Evolutionary conservation across 1,140 invertebrate species (phyloP).

Genomic region (Melanaphis sacchari): DNA sequence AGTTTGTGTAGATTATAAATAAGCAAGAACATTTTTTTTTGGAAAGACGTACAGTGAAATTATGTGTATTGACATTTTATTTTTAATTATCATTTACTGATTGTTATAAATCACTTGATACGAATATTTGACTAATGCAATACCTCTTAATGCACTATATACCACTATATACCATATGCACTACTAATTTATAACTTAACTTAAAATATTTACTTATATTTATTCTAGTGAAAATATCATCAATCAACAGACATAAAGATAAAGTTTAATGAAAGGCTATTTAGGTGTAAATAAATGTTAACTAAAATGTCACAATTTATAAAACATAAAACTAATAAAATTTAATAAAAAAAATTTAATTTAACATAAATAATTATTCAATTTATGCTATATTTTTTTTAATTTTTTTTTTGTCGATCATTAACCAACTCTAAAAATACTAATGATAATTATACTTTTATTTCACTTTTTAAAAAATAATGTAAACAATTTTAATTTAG

Average conservation of each 20-base stretch:
- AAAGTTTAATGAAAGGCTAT: slow-evolving; percentile 15
- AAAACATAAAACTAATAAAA: not conserved
- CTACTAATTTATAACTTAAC: not conserved
- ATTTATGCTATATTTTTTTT: not conserved
- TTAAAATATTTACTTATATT: slow-evolving; percentile 11
- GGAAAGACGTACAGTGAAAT: not conserved
- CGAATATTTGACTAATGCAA: not conserved
- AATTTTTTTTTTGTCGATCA: not conserved
- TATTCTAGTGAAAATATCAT: not conserved
- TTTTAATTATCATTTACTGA: too few relatives aligned
- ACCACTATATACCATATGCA: not conserved
- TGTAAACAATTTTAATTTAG: not conserved
- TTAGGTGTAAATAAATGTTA: not conserved
- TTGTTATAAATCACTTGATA: not conserved
- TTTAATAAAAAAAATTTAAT: not conserved
- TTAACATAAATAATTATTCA: not conserved
- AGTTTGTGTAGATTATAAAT: too few relatives aligned
- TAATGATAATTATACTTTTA: not conserved
- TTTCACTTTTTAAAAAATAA: not conserved
- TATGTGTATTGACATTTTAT: not conserved
- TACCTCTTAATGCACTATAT: not conserved
- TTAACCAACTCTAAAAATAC: not conserved
- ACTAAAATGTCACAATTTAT: slow-evolving; percentile 3
- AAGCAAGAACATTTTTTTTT: not conserved
- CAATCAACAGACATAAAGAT: not conserved